Evolutionary conservation across 1,140 invertebrate species (phyloP), one percentile per base, ranked within the genome.

Genomic region (Drosophila novamexicana): DNA sequence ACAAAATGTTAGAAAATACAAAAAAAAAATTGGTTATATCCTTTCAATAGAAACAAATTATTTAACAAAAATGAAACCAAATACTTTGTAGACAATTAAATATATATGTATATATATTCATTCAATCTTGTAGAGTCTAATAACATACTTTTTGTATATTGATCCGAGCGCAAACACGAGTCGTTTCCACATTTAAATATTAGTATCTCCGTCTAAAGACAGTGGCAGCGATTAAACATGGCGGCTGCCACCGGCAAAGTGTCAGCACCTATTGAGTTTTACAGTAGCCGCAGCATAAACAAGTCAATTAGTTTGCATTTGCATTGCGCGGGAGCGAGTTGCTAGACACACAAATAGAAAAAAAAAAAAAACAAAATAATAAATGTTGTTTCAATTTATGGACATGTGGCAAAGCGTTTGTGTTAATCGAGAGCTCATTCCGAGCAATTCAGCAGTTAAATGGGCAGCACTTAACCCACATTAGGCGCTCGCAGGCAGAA

Each of bases 251-350:
- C 2, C 34, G 65, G 61, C 78, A 62, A 81, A 49, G 18, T 69
- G 68, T 63, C 64, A 58, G 56, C 7, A 39, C 32, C 10, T 14
- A 32, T 29, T 37, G 22, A 76, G 58, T 50, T 66, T 18, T 53
- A 29, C 56, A 65, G 14, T 39, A 16, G 42, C 7, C 32, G 7
- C 81, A 73, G 8, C 64, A 65, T 64, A 63, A 73, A 66, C 66
- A 71, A 75, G 29, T 81, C 58, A 81, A 84, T 81, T 85, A 73
- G 34, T 59, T n/a, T 39, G 32, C 34, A 58, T 58, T 45, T 9
- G 56, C 39, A 14, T 29, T 52, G 16, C 18, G 50, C 6, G 34
- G 45, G 36, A 44, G 54, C 39, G 39, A 58, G 36, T 10, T 14
- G 12, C 12, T 6, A 29, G 22, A 29, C 22, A 29, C 22, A 34